These are phyloP conservation scores for Halocynthia roretzi DNA, from an alignment of 23 tunicate genomes.

Conservation along the genomic window DNA sequence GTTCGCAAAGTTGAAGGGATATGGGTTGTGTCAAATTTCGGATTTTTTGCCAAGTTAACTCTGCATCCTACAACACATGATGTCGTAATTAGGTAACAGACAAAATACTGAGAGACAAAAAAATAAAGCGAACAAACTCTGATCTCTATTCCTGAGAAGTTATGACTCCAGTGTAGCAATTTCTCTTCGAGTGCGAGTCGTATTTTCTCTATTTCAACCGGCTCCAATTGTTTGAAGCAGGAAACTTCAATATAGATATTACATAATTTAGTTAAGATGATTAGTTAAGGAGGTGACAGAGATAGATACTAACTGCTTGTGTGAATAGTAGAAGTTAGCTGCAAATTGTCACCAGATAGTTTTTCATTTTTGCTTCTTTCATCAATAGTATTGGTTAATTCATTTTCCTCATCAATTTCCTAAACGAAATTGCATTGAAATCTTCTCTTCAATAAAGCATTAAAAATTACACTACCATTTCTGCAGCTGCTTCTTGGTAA, in stretches of 20 bases:
- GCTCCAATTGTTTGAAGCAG: too few species aligned
- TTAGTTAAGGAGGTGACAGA: neutral
- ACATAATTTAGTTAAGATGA: too few species aligned
- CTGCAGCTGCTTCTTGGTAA: too few species aligned
- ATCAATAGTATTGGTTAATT: neutral
- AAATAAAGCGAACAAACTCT: neutral
- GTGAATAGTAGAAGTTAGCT: conserved; percentile 49
- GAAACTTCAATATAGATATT: too few species aligned
- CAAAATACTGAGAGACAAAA: neutral
- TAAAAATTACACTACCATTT: too few species aligned
- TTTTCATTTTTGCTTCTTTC: conserved; percentile 3
- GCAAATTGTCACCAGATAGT: conserved; percentile 1
- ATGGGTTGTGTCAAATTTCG: conserved; percentile 49
- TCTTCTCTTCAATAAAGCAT: too few species aligned
- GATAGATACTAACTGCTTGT: conserved; percentile 30
- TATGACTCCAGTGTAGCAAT: conserved; percentile 11
- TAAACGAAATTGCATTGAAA: neutral
- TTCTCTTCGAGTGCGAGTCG: conserved; percentile 53
- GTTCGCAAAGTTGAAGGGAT: conserved; percentile 81
- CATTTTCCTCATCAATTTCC: conserved; percentile 3
- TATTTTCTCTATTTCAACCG: conserved; percentile 14
- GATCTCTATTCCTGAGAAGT: neutral
- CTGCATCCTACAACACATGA: conserved; percentile 12
- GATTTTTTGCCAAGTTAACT: conserved; percentile 77
- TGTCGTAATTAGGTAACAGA: neutral